A percentile compares a stretch with the other conserved stretches of the same genome.
phyloP scores from a whole-genome alignment of 2,113 vertebrate species.

The Gyps fulvus region DNA sequence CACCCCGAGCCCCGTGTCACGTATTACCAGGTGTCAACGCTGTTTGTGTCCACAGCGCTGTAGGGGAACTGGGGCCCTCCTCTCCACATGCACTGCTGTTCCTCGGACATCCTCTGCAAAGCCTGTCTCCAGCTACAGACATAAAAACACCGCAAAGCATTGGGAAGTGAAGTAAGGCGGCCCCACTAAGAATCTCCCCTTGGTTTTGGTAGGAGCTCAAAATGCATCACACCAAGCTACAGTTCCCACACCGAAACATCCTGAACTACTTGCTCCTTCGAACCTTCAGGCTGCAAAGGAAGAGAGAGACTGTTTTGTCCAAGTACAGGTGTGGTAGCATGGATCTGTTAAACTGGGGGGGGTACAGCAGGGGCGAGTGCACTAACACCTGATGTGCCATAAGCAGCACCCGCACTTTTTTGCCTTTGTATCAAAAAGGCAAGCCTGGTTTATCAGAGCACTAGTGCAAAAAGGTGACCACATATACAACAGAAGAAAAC shows the following conservation, averaged over 20 bases:
- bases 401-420: neutral
- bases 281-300: neutral
- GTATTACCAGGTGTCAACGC: rapidly evolving
- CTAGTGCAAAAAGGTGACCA: neutral
- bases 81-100: neutral
- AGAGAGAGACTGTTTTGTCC: neutral
- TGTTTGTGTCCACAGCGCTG: too few relatives aligned
- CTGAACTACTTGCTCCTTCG: neutral
- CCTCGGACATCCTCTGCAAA: neutral
- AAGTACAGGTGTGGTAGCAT: neutral
- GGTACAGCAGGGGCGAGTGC: neutral
- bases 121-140: neutral
- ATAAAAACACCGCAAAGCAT: neutral
- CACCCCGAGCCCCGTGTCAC: neutral
- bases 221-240: neutral
- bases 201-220: neutral
- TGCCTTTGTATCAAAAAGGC: neutral
- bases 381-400: neutral
- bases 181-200: neutral
- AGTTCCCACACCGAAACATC: neutral
- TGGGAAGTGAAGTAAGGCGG: neutral
- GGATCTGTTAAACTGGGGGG: neutral
- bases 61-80: neutral
- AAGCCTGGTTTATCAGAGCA: neutral
- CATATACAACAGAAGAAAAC: neutral